Percentiles rank a stretch among this genome's conserved stretches.
Evolutionary conservation across 2,888 invertebrate species (phyloP).

Genomic region (Metacarcinus magister): DNA sequence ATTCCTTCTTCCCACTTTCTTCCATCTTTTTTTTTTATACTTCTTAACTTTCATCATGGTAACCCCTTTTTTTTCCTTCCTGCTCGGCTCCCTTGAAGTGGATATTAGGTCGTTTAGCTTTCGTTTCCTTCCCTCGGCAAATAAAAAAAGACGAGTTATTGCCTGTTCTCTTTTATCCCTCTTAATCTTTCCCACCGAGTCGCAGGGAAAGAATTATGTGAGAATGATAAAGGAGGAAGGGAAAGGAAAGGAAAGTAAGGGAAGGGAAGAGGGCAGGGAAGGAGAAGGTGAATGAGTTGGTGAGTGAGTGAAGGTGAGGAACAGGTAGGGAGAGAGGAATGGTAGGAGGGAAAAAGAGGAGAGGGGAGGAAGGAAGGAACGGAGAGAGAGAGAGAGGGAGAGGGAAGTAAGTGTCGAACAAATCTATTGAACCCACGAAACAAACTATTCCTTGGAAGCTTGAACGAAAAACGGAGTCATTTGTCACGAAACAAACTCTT

Average conservation of each 20-base stretch:
- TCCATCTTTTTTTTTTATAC: background rate
- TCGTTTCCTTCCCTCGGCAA: background rate
- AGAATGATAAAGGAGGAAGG: background rate
- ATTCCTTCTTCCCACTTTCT: background rate
- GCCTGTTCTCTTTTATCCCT: conserved; percentile 35
- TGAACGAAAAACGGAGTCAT: background rate
- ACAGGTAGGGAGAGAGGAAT: background rate
- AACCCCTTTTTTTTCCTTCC: background rate
- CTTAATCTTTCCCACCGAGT: background rate
- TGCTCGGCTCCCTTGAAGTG: conserved; percentile 39
- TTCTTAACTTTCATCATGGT: conserved; percentile 4
- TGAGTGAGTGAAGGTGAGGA: background rate
- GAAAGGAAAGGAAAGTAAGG: background rate
- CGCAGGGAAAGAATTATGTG: background rate
- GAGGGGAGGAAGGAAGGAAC: background rate
- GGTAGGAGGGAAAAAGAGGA: background rate
- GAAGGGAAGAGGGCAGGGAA: background rate
- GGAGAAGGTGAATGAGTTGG: too few relatives aligned
- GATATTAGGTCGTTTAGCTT: conserved; percentile 28
- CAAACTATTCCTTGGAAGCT: background rate
- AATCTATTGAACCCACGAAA: conserved; percentile 30
- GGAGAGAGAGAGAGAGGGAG: background rate
- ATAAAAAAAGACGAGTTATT: conserved; percentile 8
- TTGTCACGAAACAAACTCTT: background rate
- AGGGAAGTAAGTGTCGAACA: background rate